Conservation (phyloP, 2,797 vertebrate species). For the Galagoides demidoff region DNA sequence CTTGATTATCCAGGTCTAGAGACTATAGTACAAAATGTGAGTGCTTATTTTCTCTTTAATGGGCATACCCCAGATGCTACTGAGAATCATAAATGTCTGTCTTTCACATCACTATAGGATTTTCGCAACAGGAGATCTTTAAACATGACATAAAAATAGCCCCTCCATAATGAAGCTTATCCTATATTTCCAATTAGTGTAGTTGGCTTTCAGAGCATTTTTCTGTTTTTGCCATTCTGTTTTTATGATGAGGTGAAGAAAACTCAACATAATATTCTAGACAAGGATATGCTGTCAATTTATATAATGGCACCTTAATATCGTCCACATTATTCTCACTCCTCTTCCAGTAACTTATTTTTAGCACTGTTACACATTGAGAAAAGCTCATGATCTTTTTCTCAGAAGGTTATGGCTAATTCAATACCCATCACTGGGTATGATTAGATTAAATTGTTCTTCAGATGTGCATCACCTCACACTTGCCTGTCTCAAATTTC, state of each 20-base stretch:
- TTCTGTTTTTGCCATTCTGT: constrained; percentile 71
- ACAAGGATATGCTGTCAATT: constrained; percentile 77
- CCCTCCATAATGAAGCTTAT: constrained; percentile 66
- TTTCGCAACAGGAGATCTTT: constrained; percentile 66
- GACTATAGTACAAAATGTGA: constrained; percentile 70
- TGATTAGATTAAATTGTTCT: constrained; percentile 85
- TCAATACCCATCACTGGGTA: constrained; percentile 84
- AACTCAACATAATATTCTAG: constrained; percentile 77
- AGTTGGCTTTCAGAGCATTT: constrained; percentile 56
- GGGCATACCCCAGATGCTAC: constrained; percentile 39
- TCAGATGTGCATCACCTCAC: constrained; percentile 78
- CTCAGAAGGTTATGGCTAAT: constrained; percentile 86
- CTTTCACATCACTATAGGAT: constrained; percentile 41
- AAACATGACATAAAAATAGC: constrained; percentile 69
- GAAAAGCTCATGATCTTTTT: constrained; percentile 80
- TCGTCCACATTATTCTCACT: constrained; percentile 78
- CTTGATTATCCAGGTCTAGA: constrained; percentile 67
- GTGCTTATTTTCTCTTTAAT: constrained; percentile 78
- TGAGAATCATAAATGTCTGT: constrained; percentile 59
- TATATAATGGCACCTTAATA: constrained; percentile 81
- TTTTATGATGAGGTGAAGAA: constrained; percentile 75
- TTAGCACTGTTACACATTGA: constrained; percentile 78
- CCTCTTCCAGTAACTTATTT: constrained; percentile 77
- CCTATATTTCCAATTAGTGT: constrained; percentile 64
- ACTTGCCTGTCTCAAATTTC: constrained; percentile 84